Conservation (phyloP, 1,140 invertebrate species). For the Brachionus sp. region DNA sequence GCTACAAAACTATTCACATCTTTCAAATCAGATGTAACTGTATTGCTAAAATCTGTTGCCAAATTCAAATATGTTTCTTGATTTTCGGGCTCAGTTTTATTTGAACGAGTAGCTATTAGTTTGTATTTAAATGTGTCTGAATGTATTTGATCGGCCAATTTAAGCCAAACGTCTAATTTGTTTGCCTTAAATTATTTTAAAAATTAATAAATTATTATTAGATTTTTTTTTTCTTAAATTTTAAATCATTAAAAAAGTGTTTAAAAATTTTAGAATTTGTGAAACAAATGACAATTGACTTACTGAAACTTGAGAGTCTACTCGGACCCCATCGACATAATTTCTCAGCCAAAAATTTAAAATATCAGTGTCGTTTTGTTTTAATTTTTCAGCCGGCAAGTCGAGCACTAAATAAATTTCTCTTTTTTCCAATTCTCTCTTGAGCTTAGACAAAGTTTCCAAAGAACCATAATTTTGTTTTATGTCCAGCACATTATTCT, state of each 20-base stretch:
- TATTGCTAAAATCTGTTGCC: not conserved
- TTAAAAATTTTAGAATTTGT: not conserved
- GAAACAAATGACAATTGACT: not conserved
- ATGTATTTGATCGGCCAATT: not conserved
- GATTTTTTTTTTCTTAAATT: not conserved
- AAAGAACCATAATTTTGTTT: not conserved
- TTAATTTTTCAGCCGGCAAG: not conserved
- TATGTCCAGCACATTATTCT: not conserved
- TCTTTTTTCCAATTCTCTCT: not conserved
- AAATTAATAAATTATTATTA: not conserved
- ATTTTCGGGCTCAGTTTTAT: not conserved
- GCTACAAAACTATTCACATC: not conserved
- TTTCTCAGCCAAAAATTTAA: not conserved
- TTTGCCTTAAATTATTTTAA: not conserved
- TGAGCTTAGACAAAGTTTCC: not conserved
- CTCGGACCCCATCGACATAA: slow-evolving; percentile 21
- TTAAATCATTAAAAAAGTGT: too few relatives aligned
- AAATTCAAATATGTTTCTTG: not conserved
- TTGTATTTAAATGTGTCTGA: slow-evolving; percentile 15
- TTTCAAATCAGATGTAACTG: not conserved
- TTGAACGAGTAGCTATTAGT: not conserved
- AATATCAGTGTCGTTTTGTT: not conserved
- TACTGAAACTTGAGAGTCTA: not conserved
- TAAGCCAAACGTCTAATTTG: not conserved
- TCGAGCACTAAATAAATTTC: slow-evolving; percentile 40